Percentiles rank a stretch among this genome's conserved stretches.
Conservation (phyloP, 2,113 vertebrate species). For the Rhinogobius similis region DNA sequence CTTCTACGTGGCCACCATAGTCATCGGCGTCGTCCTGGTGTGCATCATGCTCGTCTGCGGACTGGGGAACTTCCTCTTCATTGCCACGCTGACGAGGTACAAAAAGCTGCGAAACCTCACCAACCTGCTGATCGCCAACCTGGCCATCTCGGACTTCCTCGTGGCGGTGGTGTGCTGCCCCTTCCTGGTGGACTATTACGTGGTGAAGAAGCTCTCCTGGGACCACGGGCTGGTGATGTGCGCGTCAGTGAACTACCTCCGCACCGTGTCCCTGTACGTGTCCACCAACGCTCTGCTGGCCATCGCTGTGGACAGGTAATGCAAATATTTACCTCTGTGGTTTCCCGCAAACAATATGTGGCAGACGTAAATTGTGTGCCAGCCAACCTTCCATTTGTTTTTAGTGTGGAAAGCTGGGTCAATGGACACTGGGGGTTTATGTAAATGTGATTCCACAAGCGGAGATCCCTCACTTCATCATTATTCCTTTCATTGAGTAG, state of each 20-base stretch:
- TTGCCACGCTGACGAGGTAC: conserved; percentile 85
- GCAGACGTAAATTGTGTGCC: not conserved
- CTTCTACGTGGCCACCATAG: conserved; percentile 89
- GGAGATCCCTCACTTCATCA: not conserved
- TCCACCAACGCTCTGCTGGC: conserved; percentile 95
- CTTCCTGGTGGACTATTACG: conserved; percentile 97
- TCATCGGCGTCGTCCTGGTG: conserved; percentile 87
- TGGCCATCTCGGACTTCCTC: conserved; percentile 94
- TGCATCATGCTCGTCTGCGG: conserved; percentile 95
- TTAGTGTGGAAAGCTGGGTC: not conserved
- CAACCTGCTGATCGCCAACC: conserved; percentile 94
- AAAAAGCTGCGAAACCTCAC: conserved; percentile 96
- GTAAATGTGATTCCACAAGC: not conserved
- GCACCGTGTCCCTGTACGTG: conserved; percentile 91
- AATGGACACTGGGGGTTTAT: not conserved
- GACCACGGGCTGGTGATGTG: conserved; percentile 89
- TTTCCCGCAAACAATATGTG: not conserved
- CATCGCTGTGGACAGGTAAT: conserved; percentile 94
- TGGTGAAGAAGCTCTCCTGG: conserved; percentile 93
- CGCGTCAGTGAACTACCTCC: conserved; percentile 90
- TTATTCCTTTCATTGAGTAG: not conserved
- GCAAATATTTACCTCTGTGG: not conserved
- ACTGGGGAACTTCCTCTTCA: conserved; percentile 88
- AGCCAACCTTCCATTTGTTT: not conserved
- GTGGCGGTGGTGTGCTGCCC: conserved; percentile 96